Evolutionary conservation across 2,113 vertebrate genomes (phyloP), one percentile per base, ranked within the genome.

Genomic region (Sorex araneus): DNA sequence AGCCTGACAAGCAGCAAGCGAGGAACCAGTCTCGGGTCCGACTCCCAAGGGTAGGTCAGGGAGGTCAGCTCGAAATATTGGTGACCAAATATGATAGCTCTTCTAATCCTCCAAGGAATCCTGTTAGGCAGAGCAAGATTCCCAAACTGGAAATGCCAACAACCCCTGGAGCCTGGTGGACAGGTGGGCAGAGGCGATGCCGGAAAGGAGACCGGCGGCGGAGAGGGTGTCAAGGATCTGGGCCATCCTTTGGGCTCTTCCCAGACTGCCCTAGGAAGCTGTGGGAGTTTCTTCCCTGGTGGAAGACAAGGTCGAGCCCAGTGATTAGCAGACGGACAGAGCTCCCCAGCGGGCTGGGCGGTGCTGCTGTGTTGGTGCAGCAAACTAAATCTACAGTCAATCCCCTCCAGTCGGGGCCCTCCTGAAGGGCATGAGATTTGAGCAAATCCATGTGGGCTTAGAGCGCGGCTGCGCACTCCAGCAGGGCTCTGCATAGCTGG

Each of bases 21-120:
- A 87, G 23, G 28, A 21, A 21, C 54, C 84, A 40, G 8, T 70
- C 25, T 66, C 45, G 76, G 63, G 19, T 69, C 82, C 87, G 75
- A 83, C 28, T 92, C 57, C 60, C 30, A 77, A 63, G 73, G 63
- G 40, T 13, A 85, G 40, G 43, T 25, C 13, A 57, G 47, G 63
- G 23, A 86, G 40, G 40, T 89, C 69, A 69, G 30, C 23, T 64
- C 23, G 23, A 8, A 54, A 54, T 54, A 54, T 54, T 27, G 21
- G 63, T 64, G 63, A 25, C 63, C 27, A 64, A 21, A 64, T 64
- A 27, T 60, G 57, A 60, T 60, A 3, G 21, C 57, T 70, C 57
- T 85, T 92, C 50, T 79, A 76, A 93, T 90, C 32, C 70, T 79
- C 40, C 45, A 77, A 84, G 78, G 75, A 90, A 93, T 82, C 11